phyloP scores from a whole-genome alignment of 2,888 invertebrate species.

The Monoplex corrugatus region DNA sequence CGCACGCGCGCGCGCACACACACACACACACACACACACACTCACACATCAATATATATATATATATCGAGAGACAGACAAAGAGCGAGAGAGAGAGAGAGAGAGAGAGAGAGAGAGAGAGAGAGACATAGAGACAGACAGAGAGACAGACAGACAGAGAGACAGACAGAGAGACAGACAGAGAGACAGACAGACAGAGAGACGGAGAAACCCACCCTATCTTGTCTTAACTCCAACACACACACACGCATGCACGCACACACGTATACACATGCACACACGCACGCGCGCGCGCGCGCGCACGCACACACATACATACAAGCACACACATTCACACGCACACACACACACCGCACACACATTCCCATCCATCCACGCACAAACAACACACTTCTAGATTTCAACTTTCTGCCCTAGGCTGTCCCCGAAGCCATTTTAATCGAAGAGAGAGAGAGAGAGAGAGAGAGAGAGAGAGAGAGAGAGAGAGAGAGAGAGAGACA shows the following conservation, averaged over 20 bases:
- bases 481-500: constrained; percentile 21
- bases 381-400: too few species aligned
- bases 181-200: too few species aligned
- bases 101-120: too few species aligned
- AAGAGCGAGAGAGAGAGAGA: too few species aligned
- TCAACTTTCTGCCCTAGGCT: too few species aligned
- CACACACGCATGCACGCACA: background rate
- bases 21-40: background rate
- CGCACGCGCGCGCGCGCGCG: background rate
- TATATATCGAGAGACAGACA: too few species aligned
- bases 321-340: background rate
- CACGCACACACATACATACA: background rate
- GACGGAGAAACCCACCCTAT: too few species aligned
- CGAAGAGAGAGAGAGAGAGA: constrained; percentile 32
- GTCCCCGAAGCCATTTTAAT: too few species aligned
- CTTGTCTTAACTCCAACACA: background rate
- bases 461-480: constrained; percentile 9
- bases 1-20: background rate
- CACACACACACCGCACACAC: background rate
- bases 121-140: too few species aligned
- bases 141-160: too few species aligned
- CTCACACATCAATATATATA: background rate
- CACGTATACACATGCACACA: background rate
- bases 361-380: too few species aligned
- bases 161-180: too few species aligned